Conservation (phyloP, 2,888 invertebrate genomes). For the Cenopis cana region DNA sequence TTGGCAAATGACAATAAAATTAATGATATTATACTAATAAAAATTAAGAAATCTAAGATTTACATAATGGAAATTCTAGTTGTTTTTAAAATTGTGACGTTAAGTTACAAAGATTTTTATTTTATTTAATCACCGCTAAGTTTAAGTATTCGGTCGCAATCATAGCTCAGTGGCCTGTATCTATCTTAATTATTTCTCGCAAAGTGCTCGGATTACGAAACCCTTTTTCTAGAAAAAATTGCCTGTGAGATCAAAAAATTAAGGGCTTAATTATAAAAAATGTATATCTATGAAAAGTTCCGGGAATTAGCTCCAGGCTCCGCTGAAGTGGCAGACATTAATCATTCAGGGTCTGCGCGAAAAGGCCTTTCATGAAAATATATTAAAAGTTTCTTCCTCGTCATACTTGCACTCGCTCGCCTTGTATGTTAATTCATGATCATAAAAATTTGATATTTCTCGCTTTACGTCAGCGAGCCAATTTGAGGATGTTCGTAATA, state of each 20-base stretch:
- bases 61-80: too few relatives aligned
- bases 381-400: slow-evolving; percentile 76
- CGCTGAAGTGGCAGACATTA: slow-evolving; percentile 75
- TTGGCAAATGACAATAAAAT: too few relatives aligned
- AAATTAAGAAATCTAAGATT: too few relatives aligned
- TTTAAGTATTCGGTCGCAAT: neutral
- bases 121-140: neutral
- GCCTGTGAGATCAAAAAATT: slow-evolving; percentile 50
- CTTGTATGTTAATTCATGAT: slow-evolving; percentile 76
- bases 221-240: slow-evolving; percentile 24
- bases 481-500: slow-evolving; percentile 49
- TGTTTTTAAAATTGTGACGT: neutral
- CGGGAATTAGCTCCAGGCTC: slow-evolving; percentile 66
- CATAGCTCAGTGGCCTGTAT: neutral
- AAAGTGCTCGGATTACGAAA: slow-evolving; percentile 10
- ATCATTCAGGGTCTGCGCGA: slow-evolving; percentile 75
- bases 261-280: slow-evolving; percentile 67
- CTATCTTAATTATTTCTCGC: slow-evolving; percentile 13
- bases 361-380: slow-evolving; percentile 78
- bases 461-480: slow-evolving; percentile 63
- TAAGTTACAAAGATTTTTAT: neutral
- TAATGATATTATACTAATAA: too few relatives aligned
- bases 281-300: slow-evolving; percentile 56
- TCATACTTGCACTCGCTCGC: slow-evolving; percentile 68
- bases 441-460: slow-evolving; percentile 69